Base-by-base conservation (phyloP, 2,888 invertebrate genomes). In the Alsophila aescularia region DNA sequence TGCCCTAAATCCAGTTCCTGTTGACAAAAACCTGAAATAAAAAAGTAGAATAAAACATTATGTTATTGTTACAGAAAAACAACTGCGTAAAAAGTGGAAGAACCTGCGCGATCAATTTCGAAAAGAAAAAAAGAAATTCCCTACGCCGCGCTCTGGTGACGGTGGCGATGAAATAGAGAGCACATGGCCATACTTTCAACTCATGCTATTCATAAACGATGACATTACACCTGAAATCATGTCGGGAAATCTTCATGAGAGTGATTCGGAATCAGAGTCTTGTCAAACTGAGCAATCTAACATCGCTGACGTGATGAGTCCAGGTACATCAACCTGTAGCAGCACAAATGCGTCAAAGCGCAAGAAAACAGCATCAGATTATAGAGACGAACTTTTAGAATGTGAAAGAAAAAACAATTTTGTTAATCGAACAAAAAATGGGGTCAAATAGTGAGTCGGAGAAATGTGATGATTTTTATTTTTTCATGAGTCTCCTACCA, bases 61-160 rank as follows among this genome's bases (percentile, higher is more conserved):
- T n/a, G n/a, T 59, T 58, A 47, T 62, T 64, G 58, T 64, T 61
- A 55, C 61, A 63, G 63, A 62, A 52, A 63, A 66, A 58, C 60
- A 62, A 63, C 24, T 62, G 24, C 52, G 52, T 47, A 66, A 64
- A 34, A 66, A 64, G 13, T 64, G 66, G 62, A 66, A 64, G 47
- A 64, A 64, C 48, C 55, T 66, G 47, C 54, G 60, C 16, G 42
- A 42, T 42, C 42, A 59, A 47, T 62, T 36, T 49, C 54, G 60
- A 44, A 65, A 61, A 56, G 59, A 59, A 62, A 53, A 57, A 53
- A 63, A 58, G 40, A 58, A 60, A 42, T 36, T 57, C 16, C 50
- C 50, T 43, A 54, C 54, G 54, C 42, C 42, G 7, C 42, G 58
- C 49, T 59, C 61, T 52, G 61, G 53, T 57, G 57, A 53, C 47